Evolutionary conservation across 2,113 vertebrate genomes (phyloP).

Genomic region (Aplodontia rufa): DNA sequence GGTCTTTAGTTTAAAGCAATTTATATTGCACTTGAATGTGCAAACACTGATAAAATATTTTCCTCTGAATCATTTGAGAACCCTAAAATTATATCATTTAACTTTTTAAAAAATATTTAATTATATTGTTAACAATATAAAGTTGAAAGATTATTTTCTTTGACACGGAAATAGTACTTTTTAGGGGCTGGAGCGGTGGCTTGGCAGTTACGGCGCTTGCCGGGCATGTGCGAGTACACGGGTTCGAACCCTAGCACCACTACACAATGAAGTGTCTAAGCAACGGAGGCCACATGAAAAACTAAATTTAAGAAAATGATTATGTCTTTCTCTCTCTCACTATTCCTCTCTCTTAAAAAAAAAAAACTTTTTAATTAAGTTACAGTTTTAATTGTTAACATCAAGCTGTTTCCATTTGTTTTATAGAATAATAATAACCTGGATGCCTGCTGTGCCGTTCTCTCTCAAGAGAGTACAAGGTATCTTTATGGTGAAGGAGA

Average conservation of each 20-base stretch:
- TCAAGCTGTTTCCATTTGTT: slow-evolving; percentile 71
- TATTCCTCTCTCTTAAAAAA: too few species aligned
- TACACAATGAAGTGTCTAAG: too few species aligned
- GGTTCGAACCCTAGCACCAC: too few species aligned
- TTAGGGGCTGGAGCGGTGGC: too few species aligned
- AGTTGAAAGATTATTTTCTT: slow-evolving; percentile 37
- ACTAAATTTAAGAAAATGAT: too few species aligned
- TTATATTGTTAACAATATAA: too few species aligned
- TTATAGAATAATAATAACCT: slow-evolving; percentile 98
- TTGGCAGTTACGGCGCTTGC: too few species aligned
- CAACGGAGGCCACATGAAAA: too few species aligned
- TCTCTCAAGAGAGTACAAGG: slow-evolving; percentile 96
- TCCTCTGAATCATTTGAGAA: not conserved
- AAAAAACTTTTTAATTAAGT: slow-evolving; percentile 36
- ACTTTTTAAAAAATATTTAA: slow-evolving; percentile 1
- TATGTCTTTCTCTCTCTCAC: too few species aligned
- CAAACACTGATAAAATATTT: not conserved
- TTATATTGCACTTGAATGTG: not conserved
- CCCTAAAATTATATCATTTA: not conserved
- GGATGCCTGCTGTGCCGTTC: slow-evolving; percentile 97
- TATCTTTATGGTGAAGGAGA: slow-evolving; percentile 97
- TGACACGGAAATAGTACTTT: not conserved
- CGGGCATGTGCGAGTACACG: too few species aligned
- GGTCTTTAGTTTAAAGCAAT: slow-evolving; percentile 2
- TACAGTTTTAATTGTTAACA: slow-evolving; percentile 67